Conservation (phyloP, 2,888 invertebrate genomes). For the Andrena bicolor region DNA sequence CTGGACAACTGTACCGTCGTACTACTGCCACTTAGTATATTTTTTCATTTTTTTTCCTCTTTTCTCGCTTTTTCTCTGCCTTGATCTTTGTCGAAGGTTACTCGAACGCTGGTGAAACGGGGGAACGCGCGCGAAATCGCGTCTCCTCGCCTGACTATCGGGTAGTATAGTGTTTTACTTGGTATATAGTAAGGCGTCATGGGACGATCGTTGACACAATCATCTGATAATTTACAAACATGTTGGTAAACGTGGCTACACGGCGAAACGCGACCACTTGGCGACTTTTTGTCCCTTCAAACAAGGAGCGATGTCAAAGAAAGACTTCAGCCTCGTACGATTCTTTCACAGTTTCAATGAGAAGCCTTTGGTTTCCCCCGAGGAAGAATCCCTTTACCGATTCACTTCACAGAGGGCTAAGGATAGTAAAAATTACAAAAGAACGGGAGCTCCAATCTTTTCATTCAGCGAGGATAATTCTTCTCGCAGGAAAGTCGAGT, state of each 20-base stretch:
- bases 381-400: neutral
- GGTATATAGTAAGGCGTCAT: constrained; percentile 51
- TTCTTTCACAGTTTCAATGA: neutral
- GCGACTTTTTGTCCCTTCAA: constrained; percentile 17
- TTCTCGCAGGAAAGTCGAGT: neutral
- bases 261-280: constrained; percentile 20
- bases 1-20: constrained; percentile 21
- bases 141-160: neutral
- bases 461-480: neutral
- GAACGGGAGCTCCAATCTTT: neutral
- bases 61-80: too few relatives aligned
- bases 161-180: constrained; percentile 16
- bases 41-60: neutral
- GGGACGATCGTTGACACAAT: constrained; percentile 42
- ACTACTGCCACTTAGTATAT: constrained; percentile 16
- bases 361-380: neutral
- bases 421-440: neutral
- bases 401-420: neutral
- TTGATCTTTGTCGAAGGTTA: neutral
- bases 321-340: neutral
- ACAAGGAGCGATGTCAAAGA: neutral
- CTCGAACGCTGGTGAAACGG: constrained; percentile 8
- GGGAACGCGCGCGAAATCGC: constrained; percentile 18
- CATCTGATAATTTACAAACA: constrained; percentile 32
- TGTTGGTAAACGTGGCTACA: constrained; percentile 10